Base-by-base conservation (phyloP, 2,797 vertebrate genomes). In the Leptoclinus maculatus region DNA sequence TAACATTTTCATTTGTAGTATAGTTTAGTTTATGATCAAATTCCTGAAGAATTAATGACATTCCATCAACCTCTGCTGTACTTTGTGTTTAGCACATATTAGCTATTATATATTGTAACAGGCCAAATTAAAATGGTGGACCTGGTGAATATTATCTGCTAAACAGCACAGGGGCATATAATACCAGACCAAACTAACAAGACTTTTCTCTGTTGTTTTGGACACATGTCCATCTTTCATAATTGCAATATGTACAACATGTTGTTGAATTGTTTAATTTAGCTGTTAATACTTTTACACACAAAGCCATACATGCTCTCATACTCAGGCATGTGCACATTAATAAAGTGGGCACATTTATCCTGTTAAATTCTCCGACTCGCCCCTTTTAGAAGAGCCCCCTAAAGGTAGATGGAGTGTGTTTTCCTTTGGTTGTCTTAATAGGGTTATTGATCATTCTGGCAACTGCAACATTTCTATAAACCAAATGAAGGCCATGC, bases 391-490 rank as follows among this genome's bases (percentile, higher is more conserved):
- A 72, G 57, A 80, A 71, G 71, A 84, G 77, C 51, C 81, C 78
- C 86, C 83, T 77, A 77, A 91, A 89, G 80, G 83, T 78, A 84
- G 68, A 81, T 68, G 76, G 80, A 78, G 77, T 79, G 60, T 91
- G 82, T 91, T 91, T 91, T 91, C 83, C 83, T 89, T 86, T 81
- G 76, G 65, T 86, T 83, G 78, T 80, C 69, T 90, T 92, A 91
- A 93, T 92, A 77, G 88, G 83, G 85, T 88, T 92, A 93, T 92
- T 92, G 91, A 94, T 93, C 91, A 93, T 91, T 87, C 87, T 90
- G 89, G 85, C 89, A 89, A 77, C 74, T 66, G 87, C 85, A 85
- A 91, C 84, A 92, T 91, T 93, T 91, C 90, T 92, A 88, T 87
- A 89, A 90, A 86, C 82, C 76, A 88, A 91, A 89, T 86, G 80